Evolutionary conservation across 2,888 invertebrate genomes (phyloP).

Genomic region (Platycheirus rosarum): DNA sequence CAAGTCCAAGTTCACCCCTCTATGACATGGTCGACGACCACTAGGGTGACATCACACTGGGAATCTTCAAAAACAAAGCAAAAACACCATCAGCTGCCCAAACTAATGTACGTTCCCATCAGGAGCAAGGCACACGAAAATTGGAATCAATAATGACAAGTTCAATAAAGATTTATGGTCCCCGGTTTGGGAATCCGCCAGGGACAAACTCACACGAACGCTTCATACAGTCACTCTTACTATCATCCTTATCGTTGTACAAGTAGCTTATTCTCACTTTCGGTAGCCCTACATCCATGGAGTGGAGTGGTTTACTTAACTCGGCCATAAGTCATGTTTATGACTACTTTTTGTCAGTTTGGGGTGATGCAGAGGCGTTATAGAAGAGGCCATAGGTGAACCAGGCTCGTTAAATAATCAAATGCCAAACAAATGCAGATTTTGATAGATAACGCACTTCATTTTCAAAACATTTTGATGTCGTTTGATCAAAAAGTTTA

Average conservation of each 20-base stretch:
- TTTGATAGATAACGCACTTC: constrained; percentile 76
- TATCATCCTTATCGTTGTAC: constrained; percentile 53
- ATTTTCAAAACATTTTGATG: constrained; percentile 65
- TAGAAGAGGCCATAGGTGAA: constrained; percentile 19
- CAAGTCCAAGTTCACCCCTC: constrained; percentile 11
- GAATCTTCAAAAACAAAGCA: constrained; percentile 34
- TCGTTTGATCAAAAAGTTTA: constrained; percentile 75
- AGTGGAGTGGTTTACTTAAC: constrained; percentile 67
- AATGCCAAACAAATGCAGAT: constrained; percentile 75
- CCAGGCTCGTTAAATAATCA: constrained; percentile 71
- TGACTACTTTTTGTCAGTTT: constrained; percentile 47
- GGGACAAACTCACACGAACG: constrained; percentile 58
- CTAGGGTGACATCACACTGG: constrained; percentile 48
- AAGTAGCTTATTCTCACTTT: constrained; percentile 53
- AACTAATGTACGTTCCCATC: constrained; percentile 70
- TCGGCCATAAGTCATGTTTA: constrained; percentile 73
- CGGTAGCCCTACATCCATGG: constrained; percentile 11
- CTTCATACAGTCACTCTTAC: background rate
- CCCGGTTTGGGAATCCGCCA: constrained; percentile 75
- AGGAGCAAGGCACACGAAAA: constrained; percentile 65
- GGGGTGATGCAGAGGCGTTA: constrained; percentile 11
- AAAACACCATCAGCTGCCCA: constrained; percentile 48
- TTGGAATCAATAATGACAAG: constrained; percentile 82
- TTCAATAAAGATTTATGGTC: constrained; percentile 82
- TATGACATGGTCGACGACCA: background rate